phyloP scores from a whole-genome alignment of 2,113 vertebrate genomes.

The Nothoprocta pentlandii region DNA sequence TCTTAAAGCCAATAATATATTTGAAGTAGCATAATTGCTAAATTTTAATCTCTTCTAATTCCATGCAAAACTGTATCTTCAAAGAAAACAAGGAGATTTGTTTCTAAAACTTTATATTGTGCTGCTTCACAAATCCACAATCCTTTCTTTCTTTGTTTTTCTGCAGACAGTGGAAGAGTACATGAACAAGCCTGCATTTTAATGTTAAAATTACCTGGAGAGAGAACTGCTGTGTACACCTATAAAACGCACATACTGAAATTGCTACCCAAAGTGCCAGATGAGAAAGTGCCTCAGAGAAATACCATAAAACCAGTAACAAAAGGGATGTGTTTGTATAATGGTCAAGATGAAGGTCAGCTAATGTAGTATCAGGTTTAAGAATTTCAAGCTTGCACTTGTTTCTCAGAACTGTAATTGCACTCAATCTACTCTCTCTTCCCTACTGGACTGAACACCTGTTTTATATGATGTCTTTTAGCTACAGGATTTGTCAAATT shows the following conservation, averaged over 20 bases:
- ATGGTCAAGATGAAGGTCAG: slow-evolving; percentile 72
- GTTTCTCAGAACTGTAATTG: slow-evolving; percentile 42
- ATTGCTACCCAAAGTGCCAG: slow-evolving; percentile 31
- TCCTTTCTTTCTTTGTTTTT: not conserved
- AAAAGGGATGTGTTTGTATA: slow-evolving; percentile 67
- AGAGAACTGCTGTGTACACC: not conserved
- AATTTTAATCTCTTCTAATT: not conserved
- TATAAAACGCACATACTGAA: slow-evolving; percentile 13
- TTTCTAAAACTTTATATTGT: not conserved
- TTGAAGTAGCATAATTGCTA: not conserved
- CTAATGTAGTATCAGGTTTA: slow-evolving; percentile 61
- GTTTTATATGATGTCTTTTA: slow-evolving; percentile 51
- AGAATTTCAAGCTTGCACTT: slow-evolving; percentile 54
- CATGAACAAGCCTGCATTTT: slow-evolving; percentile 92
- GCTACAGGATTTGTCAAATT: slow-evolving; percentile 27
- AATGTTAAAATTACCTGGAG: slow-evolving; percentile 45
- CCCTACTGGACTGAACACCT: slow-evolving; percentile 23
- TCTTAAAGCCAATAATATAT: not conserved
- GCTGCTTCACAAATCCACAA: not conserved
- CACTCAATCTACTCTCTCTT: slow-evolving; percentile 14
- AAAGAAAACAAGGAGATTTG: not conserved
- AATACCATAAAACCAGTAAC: slow-evolving; percentile 51
- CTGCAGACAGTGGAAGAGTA: slow-evolving; percentile 95
- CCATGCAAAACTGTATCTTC: not conserved
- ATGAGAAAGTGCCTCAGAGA: not conserved